Base-by-base conservation (phyloP, 2,888 invertebrate genomes). In the Auanema freiburgensis region DNA sequence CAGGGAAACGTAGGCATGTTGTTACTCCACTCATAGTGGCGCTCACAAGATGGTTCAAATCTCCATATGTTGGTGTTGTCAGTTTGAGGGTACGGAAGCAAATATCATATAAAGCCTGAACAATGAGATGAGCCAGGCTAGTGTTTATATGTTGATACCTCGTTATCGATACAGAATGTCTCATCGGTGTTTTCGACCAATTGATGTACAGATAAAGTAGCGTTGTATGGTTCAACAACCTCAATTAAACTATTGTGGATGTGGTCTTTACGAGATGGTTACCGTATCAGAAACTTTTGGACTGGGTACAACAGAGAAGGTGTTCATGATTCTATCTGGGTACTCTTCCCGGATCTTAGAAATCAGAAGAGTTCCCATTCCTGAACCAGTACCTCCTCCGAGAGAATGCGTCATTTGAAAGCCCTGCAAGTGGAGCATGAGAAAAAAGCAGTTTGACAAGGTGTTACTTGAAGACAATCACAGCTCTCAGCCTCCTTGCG, bases 271-370 rank as follows among this genome's bases (percentile, higher is more conserved):
- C n/a, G n/a, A n/a, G n/a, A 46, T 5, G 8, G 4, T 5, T 46
- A 18, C 21, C 16, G 16, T 21, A 33, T 33, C 33, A 33, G 33
- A 33, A 3, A 24, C 43, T 71, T 91, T 91, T 11, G 91, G 91
- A 5, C 91, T 92, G 18, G 93, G 85, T 89, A 93, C 89, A 69
- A 95, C 93, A 68, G 92, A 93, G 88, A 92, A 94, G 84, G 93
- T 94, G 88, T 91, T 93, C 94, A 94, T 94, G 80, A 95, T 95
- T 88, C 94, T 91, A 88, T 95, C 94, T 77, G 94, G 94, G 85
- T 93, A 95, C 88, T 95, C 95, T 87, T 95, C 94, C 80, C 94
- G 90, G 86, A 95, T 94, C 87, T 95, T 95, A 76, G 92, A 92
- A 84, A 95, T 95, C 74, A 95, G 89, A 6, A 92, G 85, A 0